Evolutionary conservation across 2,888 invertebrate species (phyloP).

Genomic region (Acronicta psi): DNA sequence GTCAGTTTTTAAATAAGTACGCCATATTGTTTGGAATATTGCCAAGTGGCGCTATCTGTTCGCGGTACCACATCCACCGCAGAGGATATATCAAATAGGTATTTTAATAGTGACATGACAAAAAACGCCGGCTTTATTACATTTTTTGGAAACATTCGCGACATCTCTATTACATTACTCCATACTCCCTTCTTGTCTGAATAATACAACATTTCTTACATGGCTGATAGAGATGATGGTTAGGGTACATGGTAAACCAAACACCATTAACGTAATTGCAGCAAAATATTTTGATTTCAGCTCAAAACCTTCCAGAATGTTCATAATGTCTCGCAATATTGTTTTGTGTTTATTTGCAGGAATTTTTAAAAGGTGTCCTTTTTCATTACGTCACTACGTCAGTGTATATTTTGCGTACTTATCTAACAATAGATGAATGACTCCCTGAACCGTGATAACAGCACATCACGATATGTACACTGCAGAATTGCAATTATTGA

Average conservation of each 20-base stretch:
- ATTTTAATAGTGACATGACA: conserved; percentile 65
- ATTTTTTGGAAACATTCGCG: conserved; percentile 65
- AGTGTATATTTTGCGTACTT: too few relatives aligned
- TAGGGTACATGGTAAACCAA: conserved; percentile 57
- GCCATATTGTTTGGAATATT: conserved; percentile 69
- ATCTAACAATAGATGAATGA: too few relatives aligned
- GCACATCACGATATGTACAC: too few relatives aligned
- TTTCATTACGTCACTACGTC: too few relatives aligned
- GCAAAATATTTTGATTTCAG: conserved; percentile 63
- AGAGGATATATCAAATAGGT: conserved; percentile 59
- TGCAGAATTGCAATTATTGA: too few relatives aligned
- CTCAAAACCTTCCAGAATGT: conserved; percentile 25
- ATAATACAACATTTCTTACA: conserved; percentile 69
- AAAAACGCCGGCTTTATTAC: conserved; percentile 63
- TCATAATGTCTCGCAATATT: too few relatives aligned
- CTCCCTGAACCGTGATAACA: too few relatives aligned
- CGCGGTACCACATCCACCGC: conserved; percentile 56
- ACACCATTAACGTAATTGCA: conserved; percentile 72
- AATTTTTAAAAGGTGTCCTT: too few relatives aligned
- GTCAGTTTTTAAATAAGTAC: conserved; percentile 62
- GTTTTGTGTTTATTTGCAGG: too few relatives aligned
- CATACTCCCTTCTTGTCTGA: conserved; percentile 65
- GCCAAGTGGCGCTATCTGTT: conserved; percentile 72
- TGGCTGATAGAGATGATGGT: conserved; percentile 59
- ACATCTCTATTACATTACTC: conserved; percentile 72